Evolutionary conservation across 2,113 vertebrate species (phyloP).

Genomic region (Octodon degus): DNA sequence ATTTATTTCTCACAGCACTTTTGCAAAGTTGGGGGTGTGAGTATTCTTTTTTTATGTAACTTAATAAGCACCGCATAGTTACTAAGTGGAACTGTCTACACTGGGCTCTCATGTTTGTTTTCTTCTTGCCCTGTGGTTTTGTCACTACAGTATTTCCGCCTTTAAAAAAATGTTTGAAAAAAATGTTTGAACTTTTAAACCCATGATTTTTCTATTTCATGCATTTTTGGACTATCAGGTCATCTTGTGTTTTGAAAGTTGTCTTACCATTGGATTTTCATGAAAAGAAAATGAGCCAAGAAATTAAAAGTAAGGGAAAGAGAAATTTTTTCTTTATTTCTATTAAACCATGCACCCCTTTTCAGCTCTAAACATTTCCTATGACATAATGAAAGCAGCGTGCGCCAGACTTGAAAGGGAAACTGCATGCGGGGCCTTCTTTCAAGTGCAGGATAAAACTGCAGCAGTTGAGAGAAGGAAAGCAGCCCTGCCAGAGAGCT

Average conservation of each 20-base stretch:
- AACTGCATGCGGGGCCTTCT: background rate
- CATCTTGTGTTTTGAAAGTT: conserved; percentile 56
- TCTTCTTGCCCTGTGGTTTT: background rate
- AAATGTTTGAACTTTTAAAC: conserved; percentile 54
- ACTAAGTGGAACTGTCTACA: background rate
- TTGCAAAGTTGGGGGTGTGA: background rate
- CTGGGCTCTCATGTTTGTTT: background rate
- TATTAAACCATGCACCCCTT: background rate
- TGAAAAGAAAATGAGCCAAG: background rate
- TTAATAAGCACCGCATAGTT: background rate
- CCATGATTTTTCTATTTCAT: background rate
- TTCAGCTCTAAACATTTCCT: background rate
- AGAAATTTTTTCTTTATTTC: conserved; percentile 14
- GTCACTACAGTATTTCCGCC: background rate
- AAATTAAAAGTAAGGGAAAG: conserved; percentile 17
- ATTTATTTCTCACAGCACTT: background rate
- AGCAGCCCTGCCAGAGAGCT: background rate
- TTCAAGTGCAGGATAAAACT: background rate
- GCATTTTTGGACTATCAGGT: background rate
- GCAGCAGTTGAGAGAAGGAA: conserved; percentile 20
- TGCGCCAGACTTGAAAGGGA: conserved; percentile 58
- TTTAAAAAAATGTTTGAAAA: background rate
- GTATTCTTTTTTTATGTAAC: background rate
- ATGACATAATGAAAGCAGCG: conserved; percentile 62
- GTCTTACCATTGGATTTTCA: conserved; percentile 38